phyloP scores from a whole-genome alignment of 2,888 invertebrate genomes.

The Tortrix viridana region DNA sequence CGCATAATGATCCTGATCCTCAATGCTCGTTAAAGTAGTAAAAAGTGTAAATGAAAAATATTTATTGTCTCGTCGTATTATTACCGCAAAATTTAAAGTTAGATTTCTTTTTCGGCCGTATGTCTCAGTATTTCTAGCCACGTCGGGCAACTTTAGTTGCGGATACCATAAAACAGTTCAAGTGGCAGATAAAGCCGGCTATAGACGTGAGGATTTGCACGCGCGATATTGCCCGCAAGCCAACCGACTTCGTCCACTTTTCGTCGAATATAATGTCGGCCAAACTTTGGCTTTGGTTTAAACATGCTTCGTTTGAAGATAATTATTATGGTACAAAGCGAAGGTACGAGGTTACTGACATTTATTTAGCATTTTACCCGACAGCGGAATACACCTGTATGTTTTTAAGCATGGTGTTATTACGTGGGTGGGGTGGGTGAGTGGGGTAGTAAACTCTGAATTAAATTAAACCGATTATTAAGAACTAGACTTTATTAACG shows the following conservation, averaged over 20 bases:
- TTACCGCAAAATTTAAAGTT: neutral
- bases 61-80: no score
- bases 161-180: constrained; percentile 65
- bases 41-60: no score
- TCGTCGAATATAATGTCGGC: constrained; percentile 32
- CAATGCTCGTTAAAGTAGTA: no score
- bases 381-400: no score
- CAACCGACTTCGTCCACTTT: constrained; percentile 33
- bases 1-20: no score
- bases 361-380: neutral
- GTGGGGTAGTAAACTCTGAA: no score
- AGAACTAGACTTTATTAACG: no score
- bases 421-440: no score
- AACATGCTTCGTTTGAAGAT: constrained; percentile 1
- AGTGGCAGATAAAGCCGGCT: constrained; percentile 59
- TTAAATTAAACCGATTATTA: no score
- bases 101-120: constrained; percentile 18
- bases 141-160: constrained; percentile 55
- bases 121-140: constrained; percentile 38
- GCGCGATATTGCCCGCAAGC: constrained; percentile 37
- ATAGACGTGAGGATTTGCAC: constrained; percentile 54
- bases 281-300: constrained; percentile 28
- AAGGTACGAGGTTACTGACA: neutral
- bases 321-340: constrained; percentile 2
- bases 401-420: no score